phyloP scores from a whole-genome alignment of 2,113 vertebrate genomes.

The Pterocles gutturalis region DNA sequence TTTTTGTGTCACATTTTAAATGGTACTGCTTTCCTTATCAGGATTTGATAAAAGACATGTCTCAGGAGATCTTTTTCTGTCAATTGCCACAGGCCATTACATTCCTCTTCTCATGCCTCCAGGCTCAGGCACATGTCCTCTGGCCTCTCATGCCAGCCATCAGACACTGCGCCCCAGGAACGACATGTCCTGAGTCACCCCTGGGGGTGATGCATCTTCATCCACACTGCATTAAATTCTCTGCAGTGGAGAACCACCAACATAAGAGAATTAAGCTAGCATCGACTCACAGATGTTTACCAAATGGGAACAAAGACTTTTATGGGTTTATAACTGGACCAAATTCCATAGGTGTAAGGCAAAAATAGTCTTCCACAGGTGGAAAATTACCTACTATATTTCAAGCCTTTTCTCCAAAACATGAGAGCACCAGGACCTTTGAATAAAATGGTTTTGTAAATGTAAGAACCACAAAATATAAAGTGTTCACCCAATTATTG shows the following conservation, averaged over 20 bases:
- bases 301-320: background rate
- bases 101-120: background rate
- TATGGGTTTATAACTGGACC: background rate
- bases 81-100: background rate
- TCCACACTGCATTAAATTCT: fast-evolving
- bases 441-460: background rate
- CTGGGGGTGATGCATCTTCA: background rate
- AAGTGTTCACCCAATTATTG: background rate
- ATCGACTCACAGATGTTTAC: background rate
- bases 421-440: background rate
- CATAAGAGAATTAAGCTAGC: background rate
- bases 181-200: background rate
- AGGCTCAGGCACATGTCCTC: background rate
- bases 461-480: background rate
- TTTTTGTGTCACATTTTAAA: background rate
- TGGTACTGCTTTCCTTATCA: background rate
- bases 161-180: background rate
- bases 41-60: background rate
- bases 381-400: background rate
- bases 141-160: background rate
- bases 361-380: background rate
- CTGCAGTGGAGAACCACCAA: background rate
- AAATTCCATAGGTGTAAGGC: background rate
- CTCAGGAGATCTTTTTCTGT: background rate
- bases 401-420: background rate